Conservation (phyloP, 2,888 invertebrate species). For the Plagiodera versicolora region DNA sequence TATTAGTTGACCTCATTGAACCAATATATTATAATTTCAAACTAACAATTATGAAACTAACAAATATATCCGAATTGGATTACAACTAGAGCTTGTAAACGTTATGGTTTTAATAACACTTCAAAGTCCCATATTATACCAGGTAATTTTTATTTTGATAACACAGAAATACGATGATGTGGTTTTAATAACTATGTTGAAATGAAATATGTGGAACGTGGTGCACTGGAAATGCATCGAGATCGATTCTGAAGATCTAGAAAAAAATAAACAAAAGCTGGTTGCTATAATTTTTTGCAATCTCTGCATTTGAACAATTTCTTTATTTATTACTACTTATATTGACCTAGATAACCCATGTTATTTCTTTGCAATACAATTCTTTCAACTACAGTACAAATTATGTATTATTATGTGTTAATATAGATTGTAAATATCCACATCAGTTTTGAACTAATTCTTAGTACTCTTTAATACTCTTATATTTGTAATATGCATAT, state of each 20-base stretch:
- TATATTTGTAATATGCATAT: too few relatives aligned
- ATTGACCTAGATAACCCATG: neutral
- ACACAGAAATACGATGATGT: neutral
- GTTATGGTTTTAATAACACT: constrained; percentile 2
- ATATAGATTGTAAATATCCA: too few relatives aligned
- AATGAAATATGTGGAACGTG: constrained; percentile 9
- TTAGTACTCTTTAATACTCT: too few relatives aligned
- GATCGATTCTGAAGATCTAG: constrained; percentile 5
- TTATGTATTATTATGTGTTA: too few relatives aligned
- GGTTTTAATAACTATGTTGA: neutral
- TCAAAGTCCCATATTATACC: neutral
- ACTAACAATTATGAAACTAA: constrained; percentile 1
- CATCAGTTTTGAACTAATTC: too few relatives aligned
- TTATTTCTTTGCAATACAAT: neutral
- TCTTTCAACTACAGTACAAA: neutral
- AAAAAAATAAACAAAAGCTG: constrained; percentile 8
- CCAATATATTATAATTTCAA: neutral
- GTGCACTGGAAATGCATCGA: constrained; percentile 3
- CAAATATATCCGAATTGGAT: neutral
- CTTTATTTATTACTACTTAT: neutral
- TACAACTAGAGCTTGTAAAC: constrained; percentile 7
- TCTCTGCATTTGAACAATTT: constrained; percentile 8
- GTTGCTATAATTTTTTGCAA: constrained; percentile 2
- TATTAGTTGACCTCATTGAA: too few relatives aligned
- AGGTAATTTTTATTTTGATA: constrained; percentile 13